Conservation (phyloP, 2,888 invertebrate species). For the Flexamia atlantica region DNA sequence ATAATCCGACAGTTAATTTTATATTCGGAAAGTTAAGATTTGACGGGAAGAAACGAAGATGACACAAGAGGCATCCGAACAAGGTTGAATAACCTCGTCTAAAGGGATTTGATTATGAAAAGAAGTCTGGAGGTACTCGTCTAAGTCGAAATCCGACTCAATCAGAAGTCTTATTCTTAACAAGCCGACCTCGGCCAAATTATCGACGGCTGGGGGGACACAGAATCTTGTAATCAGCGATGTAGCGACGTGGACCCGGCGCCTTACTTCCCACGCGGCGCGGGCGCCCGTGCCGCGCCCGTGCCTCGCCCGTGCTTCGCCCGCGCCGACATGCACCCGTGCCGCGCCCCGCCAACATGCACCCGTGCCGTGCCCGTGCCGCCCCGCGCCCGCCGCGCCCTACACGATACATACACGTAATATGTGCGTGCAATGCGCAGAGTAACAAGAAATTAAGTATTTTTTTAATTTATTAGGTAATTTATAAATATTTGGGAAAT, state of each 20-base stretch:
- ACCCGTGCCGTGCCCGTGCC: neutral
- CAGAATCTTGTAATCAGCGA: conserved; percentile 49
- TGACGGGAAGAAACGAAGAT: conserved; percentile 49
- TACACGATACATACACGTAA: too few relatives aligned
- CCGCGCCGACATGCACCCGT: neutral
- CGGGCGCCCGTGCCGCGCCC: neutral
- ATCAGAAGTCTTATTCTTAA: conserved; percentile 60
- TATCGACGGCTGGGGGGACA: conserved; percentile 58
- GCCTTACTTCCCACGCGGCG: too few relatives aligned
- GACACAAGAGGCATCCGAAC: conserved; percentile 57
- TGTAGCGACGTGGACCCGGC: neutral
- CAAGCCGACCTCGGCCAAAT: conserved; percentile 58
- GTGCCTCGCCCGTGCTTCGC: neutral
- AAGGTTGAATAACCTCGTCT: conserved; percentile 60
- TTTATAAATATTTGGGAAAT: too few relatives aligned
- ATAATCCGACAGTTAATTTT: conserved; percentile 48
- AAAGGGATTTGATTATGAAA: conserved; percentile 59
- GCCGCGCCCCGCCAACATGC: neutral
- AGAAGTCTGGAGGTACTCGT: conserved; percentile 54
- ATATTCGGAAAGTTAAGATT: conserved; percentile 56
- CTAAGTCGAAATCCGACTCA: conserved; percentile 57
- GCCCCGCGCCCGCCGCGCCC: neutral
- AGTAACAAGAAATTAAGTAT: too few relatives aligned
- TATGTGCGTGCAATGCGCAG: too few relatives aligned
- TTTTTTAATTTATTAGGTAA: too few relatives aligned